Conservation (phyloP, 2,888 invertebrate genomes). For the Galerucella calmariensis region DNA sequence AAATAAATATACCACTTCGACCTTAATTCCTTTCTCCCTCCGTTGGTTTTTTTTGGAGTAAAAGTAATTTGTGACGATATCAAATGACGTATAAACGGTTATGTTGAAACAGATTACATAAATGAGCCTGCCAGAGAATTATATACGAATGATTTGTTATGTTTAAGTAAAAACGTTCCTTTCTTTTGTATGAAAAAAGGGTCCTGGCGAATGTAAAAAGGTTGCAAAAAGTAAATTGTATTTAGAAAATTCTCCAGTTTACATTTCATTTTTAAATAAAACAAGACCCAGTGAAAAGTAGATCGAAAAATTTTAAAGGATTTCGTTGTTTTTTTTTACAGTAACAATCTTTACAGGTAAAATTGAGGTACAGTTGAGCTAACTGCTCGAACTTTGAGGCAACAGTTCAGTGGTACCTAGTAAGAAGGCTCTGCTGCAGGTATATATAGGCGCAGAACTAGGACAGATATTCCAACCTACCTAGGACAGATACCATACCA, state of each 20-base stretch:
- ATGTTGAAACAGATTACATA: conserved; percentile 12
- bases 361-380: too few relatives aligned
- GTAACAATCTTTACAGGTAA: too few relatives aligned
- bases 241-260: neutral
- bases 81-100: conserved; percentile 26
- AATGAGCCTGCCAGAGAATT: conserved; percentile 1
- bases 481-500: too few relatives aligned
- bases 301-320: too few relatives aligned
- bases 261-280: too few relatives aligned
- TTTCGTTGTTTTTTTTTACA: too few relatives aligned
- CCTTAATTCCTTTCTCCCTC: conserved; percentile 24
- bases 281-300: too few relatives aligned
- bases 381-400: too few relatives aligned
- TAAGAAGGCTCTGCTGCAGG: too few relatives aligned
- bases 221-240: neutral
- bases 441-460: too few relatives aligned
- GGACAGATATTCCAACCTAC: too few relatives aligned
- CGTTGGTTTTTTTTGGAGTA: conserved; percentile 18
- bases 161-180: conserved; percentile 12
- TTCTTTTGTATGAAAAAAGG: neutral
- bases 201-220: neutral
- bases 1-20: conserved; percentile 24
- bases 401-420: too few relatives aligned
- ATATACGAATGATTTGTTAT: conserved; percentile 26
- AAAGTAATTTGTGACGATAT: conserved; percentile 33